phyloP scores from a whole-genome alignment of 1,140 invertebrate species.

The Tetragonula clypearis region DNA sequence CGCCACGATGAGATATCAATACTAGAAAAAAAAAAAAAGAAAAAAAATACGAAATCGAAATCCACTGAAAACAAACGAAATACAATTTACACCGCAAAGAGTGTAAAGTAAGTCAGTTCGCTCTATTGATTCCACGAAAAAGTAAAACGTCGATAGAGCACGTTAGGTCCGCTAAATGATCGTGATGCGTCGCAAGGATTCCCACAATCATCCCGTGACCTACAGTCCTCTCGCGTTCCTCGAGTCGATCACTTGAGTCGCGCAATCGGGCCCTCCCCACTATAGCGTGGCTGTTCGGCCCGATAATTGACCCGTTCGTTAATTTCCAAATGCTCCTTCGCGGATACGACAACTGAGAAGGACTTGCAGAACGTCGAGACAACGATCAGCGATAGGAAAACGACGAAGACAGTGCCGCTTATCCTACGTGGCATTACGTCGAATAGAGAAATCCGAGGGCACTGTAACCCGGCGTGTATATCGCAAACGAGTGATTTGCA shows the following conservation, averaged over 20 bases:
- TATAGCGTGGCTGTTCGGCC: neutral
- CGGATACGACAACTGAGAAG: neutral
- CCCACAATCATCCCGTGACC: slow-evolving; percentile 62
- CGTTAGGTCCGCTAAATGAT: slow-evolving; percentile 46
- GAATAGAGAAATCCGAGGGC: slow-evolving; percentile 35
- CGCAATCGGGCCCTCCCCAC: slow-evolving; percentile 47
- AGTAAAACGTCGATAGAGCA: neutral
- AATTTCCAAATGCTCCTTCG: slow-evolving; percentile 63
- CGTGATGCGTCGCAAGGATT: slow-evolving; percentile 55
- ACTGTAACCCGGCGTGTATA: slow-evolving; percentile 60
- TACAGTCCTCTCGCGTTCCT: slow-evolving; percentile 25
- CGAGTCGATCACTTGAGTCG: slow-evolving; percentile 16
- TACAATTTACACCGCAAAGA: neutral
- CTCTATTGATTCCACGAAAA: neutral
- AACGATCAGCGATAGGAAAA: slow-evolving; percentile 16
- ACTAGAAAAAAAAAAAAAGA: too few relatives aligned
- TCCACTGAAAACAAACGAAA: neutral
- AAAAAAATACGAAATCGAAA: too few relatives aligned
- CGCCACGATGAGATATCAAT: too few relatives aligned
- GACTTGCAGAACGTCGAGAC: neutral
- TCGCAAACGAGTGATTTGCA: slow-evolving; percentile 81
- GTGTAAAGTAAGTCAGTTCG: neutral
- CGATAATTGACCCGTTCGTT: slow-evolving; percentile 64
- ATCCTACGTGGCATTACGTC: slow-evolving; percentile 51
- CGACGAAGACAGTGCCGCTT: slow-evolving; percentile 27